These are phyloP conservation scores for Chondrosia reniformis DNA, from an alignment of 37 sponge, comb jelly and placozoan genomes.

Conservation along the genomic window DNA sequence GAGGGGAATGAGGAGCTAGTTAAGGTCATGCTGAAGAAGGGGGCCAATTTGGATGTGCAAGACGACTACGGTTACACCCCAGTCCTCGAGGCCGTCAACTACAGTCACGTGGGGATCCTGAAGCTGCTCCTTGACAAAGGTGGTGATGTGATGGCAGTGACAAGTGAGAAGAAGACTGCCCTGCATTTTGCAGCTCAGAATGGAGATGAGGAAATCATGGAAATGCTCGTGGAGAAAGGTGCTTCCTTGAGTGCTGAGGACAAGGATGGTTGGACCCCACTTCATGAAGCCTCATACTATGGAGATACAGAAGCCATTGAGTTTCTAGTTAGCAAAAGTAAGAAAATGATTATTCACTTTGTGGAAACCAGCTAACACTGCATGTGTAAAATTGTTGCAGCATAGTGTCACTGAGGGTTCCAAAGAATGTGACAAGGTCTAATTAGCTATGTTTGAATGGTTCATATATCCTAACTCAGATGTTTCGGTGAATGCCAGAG, in stretches of 20 bases:
- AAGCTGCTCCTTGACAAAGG: background rate
- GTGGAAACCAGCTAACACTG: too few relatives aligned
- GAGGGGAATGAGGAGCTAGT: background rate
- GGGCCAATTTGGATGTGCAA: background rate
- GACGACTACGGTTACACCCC: conserved; percentile 22
- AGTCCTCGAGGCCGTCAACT: conserved; percentile 14
- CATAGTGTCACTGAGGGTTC: too few relatives aligned
- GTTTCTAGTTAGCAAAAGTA: background rate
- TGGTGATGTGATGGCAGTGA: conserved; percentile 2
- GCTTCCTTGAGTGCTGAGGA: background rate
- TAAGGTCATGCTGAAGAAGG: conserved; percentile 18
- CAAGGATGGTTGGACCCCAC: conserved; percentile 25
- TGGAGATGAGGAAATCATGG: conserved; percentile 4
- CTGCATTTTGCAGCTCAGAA: conserved; percentile 17
- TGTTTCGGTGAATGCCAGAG: background rate
- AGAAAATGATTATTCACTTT: background rate
- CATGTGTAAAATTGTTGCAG: too few relatives aligned
- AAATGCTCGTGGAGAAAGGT: background rate
- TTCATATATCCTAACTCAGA: background rate
- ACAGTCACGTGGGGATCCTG: background rate
- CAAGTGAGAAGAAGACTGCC: background rate
- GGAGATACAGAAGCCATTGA: background rate
- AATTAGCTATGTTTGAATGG: too few relatives aligned
- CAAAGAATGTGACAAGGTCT: too few relatives aligned
- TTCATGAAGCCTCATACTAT: conserved; percentile 19